Evolutionary conservation across 1,140 invertebrate genomes (phyloP).

Genomic region (Akabosia matsudoensis): DNA sequence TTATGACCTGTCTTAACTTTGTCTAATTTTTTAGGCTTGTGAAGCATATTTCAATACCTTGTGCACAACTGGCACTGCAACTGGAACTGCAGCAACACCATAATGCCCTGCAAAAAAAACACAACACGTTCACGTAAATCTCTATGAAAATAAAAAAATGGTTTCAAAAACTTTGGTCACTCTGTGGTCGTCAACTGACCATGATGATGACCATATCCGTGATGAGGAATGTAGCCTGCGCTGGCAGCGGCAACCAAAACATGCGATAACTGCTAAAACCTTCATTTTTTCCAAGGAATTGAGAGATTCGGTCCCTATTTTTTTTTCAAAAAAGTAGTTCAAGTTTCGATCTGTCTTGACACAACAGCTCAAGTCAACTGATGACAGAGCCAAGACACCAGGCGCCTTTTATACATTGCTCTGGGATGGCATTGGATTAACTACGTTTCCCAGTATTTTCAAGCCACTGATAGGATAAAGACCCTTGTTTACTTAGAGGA

Average conservation of each 20-base stretch:
- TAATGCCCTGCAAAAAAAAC: slow-evolving; percentile 28
- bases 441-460: too few species aligned
- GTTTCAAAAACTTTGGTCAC: not conserved
- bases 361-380: slow-evolving; percentile 5
- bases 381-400: not conserved
- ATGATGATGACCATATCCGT: slow-evolving; percentile 33
- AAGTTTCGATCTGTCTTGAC: not conserved
- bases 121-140: too few species aligned
- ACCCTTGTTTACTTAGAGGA: too few species aligned
- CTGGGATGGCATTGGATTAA: too few species aligned
- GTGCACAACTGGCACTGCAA: slow-evolving; percentile 40
- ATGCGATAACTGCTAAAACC: slow-evolving; percentile 35
- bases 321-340: not conserved
- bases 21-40: too few species aligned
- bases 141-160: not conserved
- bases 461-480: too few species aligned
- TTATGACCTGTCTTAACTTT: not conserved
- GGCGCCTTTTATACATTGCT: not conserved
- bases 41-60: too few species aligned
- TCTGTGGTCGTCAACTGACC: not conserved
- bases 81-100: slow-evolving; percentile 25
- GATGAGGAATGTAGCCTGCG: slow-evolving; percentile 37
- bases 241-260: slow-evolving; percentile 31
- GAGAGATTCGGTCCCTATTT: not conserved
- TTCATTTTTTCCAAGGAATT: slow-evolving; percentile 31